Conservation (phyloP, 1,140 invertebrate species). For the Lucilia sericata region DNA sequence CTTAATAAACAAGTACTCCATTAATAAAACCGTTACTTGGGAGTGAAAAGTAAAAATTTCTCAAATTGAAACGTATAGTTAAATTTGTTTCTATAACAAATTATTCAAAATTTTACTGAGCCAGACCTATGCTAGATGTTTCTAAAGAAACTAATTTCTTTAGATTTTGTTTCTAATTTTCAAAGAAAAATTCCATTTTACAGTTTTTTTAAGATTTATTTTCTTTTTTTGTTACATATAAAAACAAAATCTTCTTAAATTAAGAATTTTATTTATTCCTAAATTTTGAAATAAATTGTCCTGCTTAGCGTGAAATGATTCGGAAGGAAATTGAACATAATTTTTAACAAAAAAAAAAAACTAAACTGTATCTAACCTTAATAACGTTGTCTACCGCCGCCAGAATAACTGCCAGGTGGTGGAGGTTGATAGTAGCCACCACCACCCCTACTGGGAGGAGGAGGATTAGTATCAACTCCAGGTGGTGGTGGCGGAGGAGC, state of each 20-base stretch:
- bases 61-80: too few relatives aligned
- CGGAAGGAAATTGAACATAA: background rate
- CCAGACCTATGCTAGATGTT: too few relatives aligned
- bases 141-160: too few relatives aligned
- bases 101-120: too few relatives aligned
- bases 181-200: background rate
- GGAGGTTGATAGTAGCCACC: slow-evolving; percentile 34
- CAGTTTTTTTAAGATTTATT: slow-evolving; percentile 25
- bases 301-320: background rate
- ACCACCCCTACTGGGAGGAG: background rate
- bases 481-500: slow-evolving; percentile 32
- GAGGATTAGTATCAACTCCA: background rate
- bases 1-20: too few relatives aligned
- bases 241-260: slow-evolving; percentile 37
- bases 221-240: slow-evolving; percentile 12
- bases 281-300: slow-evolving; percentile 37
- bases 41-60: too few relatives aligned
- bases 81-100: too few relatives aligned
- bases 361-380: background rate
- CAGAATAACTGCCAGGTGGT: slow-evolving; percentile 29
- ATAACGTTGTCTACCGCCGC: slow-evolving; percentile 22
- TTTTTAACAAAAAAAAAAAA: slow-evolving; percentile 30
- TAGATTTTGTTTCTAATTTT: background rate
- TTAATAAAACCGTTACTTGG: too few relatives aligned
- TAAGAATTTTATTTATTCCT: slow-evolving; percentile 34